Percentiles rank a stretch among this genome's conserved stretches.
Conservation (phyloP, 2,797 vertebrate species). For the Rhinoraja longicauda region DNA sequence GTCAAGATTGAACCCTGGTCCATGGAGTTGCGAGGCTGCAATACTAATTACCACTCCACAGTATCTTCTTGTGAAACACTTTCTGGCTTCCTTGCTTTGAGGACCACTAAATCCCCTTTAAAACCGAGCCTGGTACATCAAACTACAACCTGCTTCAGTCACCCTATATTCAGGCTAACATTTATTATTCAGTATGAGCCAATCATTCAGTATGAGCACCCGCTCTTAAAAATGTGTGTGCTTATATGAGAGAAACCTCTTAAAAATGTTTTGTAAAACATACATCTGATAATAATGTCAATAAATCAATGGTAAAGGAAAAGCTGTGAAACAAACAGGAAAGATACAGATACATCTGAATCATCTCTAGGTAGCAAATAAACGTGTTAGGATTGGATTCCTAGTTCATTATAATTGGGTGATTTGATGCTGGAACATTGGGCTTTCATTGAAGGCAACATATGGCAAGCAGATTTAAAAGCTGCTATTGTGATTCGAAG, state of each 20-base stretch:
- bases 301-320: background rate
- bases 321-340: background rate
- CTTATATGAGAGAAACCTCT: too few species aligned
- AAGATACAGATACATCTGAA: background rate
- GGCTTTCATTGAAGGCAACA: background rate
- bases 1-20: too few species aligned
- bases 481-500: slow-evolving; percentile 1
- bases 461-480: slow-evolving; percentile 34
- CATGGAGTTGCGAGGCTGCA: too few species aligned
- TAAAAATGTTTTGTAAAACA: background rate
- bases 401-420: background rate
- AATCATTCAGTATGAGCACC: background rate
- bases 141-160: background rate
- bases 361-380: background rate
- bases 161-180: background rate
- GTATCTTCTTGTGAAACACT: background rate
- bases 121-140: too few species aligned
- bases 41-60: too few species aligned
- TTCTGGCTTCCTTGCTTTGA: slow-evolving; percentile 1
- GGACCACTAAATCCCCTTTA: background rate
- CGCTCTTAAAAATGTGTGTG: background rate
- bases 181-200: background rate
- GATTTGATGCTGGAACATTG: background rate
- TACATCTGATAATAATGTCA: background rate
- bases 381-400: background rate